Conservation (phyloP, 2,888 invertebrate genomes). For the Ashinkailepas kermadecensis region DNA sequence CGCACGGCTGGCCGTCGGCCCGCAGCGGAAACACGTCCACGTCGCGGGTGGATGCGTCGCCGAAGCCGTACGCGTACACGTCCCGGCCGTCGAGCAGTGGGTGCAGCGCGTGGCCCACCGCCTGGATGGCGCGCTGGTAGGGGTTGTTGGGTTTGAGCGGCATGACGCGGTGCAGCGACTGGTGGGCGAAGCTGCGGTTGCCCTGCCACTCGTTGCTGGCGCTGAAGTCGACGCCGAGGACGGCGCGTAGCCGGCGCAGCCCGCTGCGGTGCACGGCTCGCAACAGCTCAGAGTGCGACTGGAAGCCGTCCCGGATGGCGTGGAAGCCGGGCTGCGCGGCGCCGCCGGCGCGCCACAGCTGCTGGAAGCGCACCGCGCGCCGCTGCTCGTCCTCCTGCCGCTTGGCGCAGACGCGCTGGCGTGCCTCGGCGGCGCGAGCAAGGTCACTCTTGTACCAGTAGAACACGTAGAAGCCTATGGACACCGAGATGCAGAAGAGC, state of each 20-base stretch:
- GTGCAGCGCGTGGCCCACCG: constrained; percentile 45
- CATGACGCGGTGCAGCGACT: constrained; percentile 43
- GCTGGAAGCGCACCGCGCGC: neutral
- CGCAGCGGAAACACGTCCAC: constrained; percentile 44
- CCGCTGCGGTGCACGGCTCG: constrained; percentile 45
- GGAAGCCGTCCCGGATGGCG: constrained; percentile 35
- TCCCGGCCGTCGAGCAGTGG: constrained; percentile 45
- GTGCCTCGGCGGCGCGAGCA: neutral
- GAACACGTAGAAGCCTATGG: constrained; percentile 23
- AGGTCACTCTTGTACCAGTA: constrained; percentile 10
- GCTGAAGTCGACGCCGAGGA: constrained; percentile 50
- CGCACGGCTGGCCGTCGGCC: constrained; percentile 39
- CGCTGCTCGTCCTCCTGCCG: neutral
- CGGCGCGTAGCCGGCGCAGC: constrained; percentile 44
- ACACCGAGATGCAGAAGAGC: constrained; percentile 18
- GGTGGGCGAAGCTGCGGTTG: constrained; percentile 44
- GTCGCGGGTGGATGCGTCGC: constrained; percentile 45
- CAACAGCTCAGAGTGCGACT: constrained; percentile 40
- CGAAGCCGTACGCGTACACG: constrained; percentile 48
- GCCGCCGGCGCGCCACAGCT: neutral
- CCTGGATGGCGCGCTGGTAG: constrained; percentile 47
- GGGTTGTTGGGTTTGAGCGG: constrained; percentile 43
- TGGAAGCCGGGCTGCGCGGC: constrained; percentile 27
- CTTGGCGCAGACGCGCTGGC: neutral
- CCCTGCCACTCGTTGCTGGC: constrained; percentile 51